Percentiles rank a stretch among this genome's conserved stretches.
Conservation (phyloP, 2,797 vertebrate genomes). For the Jordanella pulchra region DNA sequence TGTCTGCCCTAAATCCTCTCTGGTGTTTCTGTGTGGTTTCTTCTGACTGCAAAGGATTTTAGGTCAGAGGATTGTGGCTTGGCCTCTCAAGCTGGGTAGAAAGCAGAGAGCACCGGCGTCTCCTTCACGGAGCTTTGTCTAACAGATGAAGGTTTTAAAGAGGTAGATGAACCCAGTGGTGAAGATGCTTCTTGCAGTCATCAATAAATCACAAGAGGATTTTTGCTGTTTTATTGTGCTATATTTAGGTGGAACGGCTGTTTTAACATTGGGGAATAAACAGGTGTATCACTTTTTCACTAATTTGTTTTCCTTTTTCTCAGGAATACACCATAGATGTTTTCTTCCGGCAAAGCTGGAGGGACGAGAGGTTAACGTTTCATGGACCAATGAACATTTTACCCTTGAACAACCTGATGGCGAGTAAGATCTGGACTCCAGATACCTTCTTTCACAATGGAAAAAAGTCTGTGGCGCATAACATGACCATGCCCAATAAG, state of each 20-base stretch:
- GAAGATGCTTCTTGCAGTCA: slow-evolving; percentile 27
- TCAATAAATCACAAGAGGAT: slow-evolving; percentile 5
- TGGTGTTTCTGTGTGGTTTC: slow-evolving; percentile 32
- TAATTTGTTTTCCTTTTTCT: slow-evolving; percentile 28
- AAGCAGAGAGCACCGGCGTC: slow-evolving; percentile 8
- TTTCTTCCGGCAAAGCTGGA: slow-evolving; percentile 98
- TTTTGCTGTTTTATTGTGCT: slow-evolving; percentile 1
- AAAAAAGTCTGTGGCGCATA: slow-evolving; percentile 98
- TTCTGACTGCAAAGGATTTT: slow-evolving; percentile 53
- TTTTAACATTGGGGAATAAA: neutral
- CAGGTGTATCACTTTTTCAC: neutral
- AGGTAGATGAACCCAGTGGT: slow-evolving; percentile 35
- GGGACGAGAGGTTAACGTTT: slow-evolving; percentile 94
- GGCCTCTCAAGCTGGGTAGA: slow-evolving; percentile 42
- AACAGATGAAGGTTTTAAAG: slow-evolving; percentile 37
- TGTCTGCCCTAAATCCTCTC: slow-evolving; percentile 50
- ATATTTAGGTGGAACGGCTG: slow-evolving; percentile 4
- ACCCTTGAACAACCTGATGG: slow-evolving; percentile 97
- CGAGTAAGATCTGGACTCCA: slow-evolving; percentile 99
- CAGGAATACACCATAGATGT: slow-evolving; percentile 99
- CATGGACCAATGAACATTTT: slow-evolving; percentile 98
- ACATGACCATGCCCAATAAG: slow-evolving; percentile 99
- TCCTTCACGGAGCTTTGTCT: slow-evolving; percentile 45
- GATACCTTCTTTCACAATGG: slow-evolving; percentile 99
- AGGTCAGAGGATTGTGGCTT: slow-evolving; percentile 49